phyloP scores from a whole-genome alignment of 2,888 invertebrate genomes.

The Lomographa bimaculata region DNA sequence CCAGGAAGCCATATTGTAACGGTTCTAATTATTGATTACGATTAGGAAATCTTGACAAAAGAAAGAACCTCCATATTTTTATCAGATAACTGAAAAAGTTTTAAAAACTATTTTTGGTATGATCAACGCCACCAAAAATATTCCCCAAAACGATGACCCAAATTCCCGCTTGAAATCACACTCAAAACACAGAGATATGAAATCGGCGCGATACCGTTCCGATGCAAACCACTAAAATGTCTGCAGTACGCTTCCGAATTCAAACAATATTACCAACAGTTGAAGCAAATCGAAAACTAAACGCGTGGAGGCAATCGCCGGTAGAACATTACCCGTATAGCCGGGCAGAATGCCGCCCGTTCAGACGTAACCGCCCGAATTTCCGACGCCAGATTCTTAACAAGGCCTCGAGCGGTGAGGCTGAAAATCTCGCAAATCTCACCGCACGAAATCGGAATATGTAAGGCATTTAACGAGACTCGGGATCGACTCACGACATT shows the following conservation, averaged over 20 bases:
- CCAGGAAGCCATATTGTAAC: too few species aligned
- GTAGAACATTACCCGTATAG: conserved; percentile 34
- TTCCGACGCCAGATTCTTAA: conserved; percentile 71
- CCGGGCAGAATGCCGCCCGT: conserved; percentile 49
- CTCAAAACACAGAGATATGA: neutral
- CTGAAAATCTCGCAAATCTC: conserved; percentile 79
- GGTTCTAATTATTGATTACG: too few species aligned
- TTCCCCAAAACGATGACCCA: too few species aligned
- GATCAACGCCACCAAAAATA: too few species aligned
- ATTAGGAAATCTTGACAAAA: too few species aligned
- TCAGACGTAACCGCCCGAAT: conserved; percentile 52
- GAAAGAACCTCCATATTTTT: too few species aligned
- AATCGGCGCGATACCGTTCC: conserved; percentile 1
- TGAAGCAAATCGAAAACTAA: conserved; percentile 34
- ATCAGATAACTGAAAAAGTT: too few species aligned
- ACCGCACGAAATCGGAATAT: conserved; percentile 71
- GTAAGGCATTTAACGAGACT: conserved; percentile 66
- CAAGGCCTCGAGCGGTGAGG: conserved; percentile 59
- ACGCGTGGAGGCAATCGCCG: conserved; percentile 30
- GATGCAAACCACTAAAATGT: conserved; percentile 18
- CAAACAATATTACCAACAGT: conserved; percentile 26
- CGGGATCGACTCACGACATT: conserved; percentile 20
- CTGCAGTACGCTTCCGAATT: conserved; percentile 20
- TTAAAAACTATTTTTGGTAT: too few species aligned
- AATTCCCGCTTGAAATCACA: conserved; percentile 1